Base-by-base conservation (phyloP, 2,113 vertebrate species). In the Noctilio leporinus region DNA sequence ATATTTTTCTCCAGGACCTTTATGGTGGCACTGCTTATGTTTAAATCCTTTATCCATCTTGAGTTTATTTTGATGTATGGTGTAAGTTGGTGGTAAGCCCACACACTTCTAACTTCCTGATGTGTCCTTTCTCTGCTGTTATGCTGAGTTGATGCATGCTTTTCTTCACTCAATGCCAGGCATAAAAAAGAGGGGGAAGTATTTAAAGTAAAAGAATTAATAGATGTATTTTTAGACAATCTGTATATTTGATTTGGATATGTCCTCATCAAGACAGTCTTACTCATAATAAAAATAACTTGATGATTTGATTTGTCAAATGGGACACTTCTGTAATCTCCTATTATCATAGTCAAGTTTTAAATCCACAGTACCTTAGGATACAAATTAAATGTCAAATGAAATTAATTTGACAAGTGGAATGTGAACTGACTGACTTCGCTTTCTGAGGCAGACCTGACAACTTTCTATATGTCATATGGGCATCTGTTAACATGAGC, bases 361-460 rank as follows among this genome's bases (percentile, higher is more conserved):
- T 33, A 76, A 98, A 97, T 86, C 95, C 93, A 97, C 97, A 98
- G 81, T 96, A 98, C 98, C 98, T 97, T 89, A 98, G 98, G 98
- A 98, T 98, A 98, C 97, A 98, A 97, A 98, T 98, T 97, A 97
- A 97, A 98, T 22, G 97, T 98, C 98, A 98, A 96, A 97, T 97
- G 96, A 97, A 98, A 98, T 98, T 98, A 98, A 98, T 98, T 97
- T 98, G 97, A 97, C 96, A 96, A 98, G 96, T 96, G 96, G 98
- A 98, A 97, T 89, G 80, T 35, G 95, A 97, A 96, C 94, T 93
- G 93, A 97, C 96, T 97, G 95, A 96, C 95, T 98, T 96, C 98
- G 94, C 97, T 98, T 97, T 94, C 97, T 86, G 96, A 94, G 98
- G 96, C 75, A 98, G 96, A 95, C 84, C 97, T 98, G 98, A 98